These are phyloP conservation scores for Heterocephalus glaber DNA, from an alignment of 2,113 vertebrate species.

Conservation along the genomic window DNA sequence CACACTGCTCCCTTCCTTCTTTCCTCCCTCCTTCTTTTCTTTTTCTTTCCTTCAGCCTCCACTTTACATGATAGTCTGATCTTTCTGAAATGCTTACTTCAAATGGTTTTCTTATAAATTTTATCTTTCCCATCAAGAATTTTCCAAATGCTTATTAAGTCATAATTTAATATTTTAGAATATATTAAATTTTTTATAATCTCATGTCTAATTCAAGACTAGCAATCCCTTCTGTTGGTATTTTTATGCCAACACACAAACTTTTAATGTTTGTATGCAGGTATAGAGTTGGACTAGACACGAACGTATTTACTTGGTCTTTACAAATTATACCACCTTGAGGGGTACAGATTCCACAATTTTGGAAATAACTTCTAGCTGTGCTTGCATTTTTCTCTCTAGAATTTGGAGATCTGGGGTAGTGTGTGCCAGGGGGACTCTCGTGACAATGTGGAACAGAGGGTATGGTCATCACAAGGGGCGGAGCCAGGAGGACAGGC, in stretches of 20 bases:
- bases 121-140: neutral
- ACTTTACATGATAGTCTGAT: neutral
- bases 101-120: neutral
- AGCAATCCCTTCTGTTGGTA: neutral
- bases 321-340: neutral
- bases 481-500: neutral
- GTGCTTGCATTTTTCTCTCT: neutral
- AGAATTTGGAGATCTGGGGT: neutral
- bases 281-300: neutral
- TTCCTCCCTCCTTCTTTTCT: too few species aligned
- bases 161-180: neutral
- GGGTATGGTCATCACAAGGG: neutral
- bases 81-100: neutral
- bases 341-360: too few species aligned
- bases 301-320: neutral
- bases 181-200: neutral
- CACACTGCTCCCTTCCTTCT: neutral
- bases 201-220: neutral
- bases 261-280: neutral
- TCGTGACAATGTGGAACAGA: neutral
- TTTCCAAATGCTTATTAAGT: neutral
- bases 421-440: neutral
- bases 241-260: neutral
- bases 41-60: neutral
- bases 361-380: neutral